Conservation (phyloP, 23 tunicate species). For the Halocynthia roretzi region DNA sequence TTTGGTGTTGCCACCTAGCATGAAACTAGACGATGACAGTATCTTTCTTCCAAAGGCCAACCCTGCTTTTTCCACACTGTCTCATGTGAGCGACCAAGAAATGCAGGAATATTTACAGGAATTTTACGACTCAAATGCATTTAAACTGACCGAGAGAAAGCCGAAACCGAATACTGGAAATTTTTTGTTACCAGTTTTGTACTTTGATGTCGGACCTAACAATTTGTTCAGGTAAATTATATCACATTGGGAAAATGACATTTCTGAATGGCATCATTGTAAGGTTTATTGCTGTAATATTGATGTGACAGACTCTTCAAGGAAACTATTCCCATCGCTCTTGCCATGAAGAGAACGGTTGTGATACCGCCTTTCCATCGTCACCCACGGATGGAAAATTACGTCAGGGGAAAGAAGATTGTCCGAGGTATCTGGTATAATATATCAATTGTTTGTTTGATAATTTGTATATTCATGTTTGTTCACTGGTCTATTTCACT, state of each 20-base stretch:
- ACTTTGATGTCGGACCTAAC: constrained; percentile 97
- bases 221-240: constrained; percentile 75
- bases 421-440: constrained; percentile 3
- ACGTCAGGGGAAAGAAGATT: constrained; percentile 8
- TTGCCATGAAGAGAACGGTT: constrained; percentile 50
- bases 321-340: constrained; percentile 63
- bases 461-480: too few relatives aligned
- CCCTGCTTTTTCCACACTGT: neutral
- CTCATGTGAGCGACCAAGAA: constrained; percentile 36
- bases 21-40: neutral
- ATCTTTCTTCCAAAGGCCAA: neutral
- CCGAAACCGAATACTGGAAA: constrained; percentile 11
- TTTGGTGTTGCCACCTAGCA: too few relatives aligned
- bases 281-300: neutral
- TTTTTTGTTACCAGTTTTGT: constrained; percentile 68
- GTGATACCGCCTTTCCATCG: constrained; percentile 95
- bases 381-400: constrained; percentile 91
- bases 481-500: too few relatives aligned
- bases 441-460: too few relatives aligned
- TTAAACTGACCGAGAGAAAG: neutral
- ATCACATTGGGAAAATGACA: neutral
- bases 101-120: constrained; percentile 47
- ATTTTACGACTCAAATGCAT: constrained; percentile 23
- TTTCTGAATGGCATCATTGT: neutral
- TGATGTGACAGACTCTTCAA: constrained; percentile 47